A percentile compares a stretch with the other conserved stretches of the same genome.
These are phyloP conservation scores for Sarcophaga bullata DNA, from an alignment of 1,140 invertebrate genomes.

Conservation along the genomic window DNA sequence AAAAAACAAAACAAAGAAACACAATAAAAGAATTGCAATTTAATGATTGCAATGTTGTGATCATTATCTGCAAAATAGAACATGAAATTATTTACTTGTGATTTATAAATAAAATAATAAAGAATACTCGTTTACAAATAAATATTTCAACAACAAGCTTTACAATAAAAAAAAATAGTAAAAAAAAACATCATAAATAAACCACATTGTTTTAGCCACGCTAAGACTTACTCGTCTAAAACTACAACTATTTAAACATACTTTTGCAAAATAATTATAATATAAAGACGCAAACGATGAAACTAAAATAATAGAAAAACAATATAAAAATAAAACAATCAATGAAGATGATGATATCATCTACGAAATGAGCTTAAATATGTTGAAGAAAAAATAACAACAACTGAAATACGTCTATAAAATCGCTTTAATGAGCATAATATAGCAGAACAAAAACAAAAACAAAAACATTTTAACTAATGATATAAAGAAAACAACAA, in stretches of 20 bases:
- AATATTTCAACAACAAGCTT: background rate
- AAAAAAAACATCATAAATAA: no score
- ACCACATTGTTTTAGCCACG: no score
- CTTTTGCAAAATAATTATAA: no score
- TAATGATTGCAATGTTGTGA: no score
- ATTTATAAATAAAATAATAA: background rate
- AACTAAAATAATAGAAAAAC: background rate
- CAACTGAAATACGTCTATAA: background rate
- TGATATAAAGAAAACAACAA: background rate
- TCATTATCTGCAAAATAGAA: slow-evolving; percentile 7
- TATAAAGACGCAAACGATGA: no score
- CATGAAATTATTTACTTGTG: background rate
- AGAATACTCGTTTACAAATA: background rate
- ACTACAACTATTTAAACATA: no score
- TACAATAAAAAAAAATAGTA: no score
- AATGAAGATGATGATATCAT: slow-evolving; percentile 15
- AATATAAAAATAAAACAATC: slow-evolving; percentile 10
- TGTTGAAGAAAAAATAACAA: background rate
- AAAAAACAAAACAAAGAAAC: no score
- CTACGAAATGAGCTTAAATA: slow-evolving; percentile 9
- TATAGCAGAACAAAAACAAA: background rate
- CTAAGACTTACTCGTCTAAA: no score
- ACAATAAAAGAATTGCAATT: background rate
- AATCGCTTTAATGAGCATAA: background rate
- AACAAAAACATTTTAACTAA: background rate